These are phyloP conservation scores for Pomatorhinus ruficollis DNA, from an alignment of 2,113 vertebrate species.

Conservation along the genomic window DNA sequence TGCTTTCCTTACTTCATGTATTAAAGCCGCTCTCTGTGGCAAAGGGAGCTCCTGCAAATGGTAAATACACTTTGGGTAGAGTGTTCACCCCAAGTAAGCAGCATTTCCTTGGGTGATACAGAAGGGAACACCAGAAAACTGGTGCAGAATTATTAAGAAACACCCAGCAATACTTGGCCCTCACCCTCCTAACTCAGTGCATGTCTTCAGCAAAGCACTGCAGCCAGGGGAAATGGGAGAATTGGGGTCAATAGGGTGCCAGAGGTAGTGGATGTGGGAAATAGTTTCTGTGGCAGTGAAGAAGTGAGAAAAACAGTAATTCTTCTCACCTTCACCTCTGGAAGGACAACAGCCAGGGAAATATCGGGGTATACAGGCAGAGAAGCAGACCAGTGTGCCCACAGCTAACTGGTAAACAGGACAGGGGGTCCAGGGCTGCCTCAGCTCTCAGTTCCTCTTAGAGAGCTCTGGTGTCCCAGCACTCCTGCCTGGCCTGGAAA, in stretches of 20 bases:
- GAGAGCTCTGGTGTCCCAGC: not conserved
- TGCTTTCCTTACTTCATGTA: not conserved
- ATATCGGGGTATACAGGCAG: not conserved
- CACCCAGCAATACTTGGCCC: not conserved
- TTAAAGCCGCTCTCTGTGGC: not conserved
- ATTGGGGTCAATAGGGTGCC: not conserved
- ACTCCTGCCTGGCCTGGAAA: not conserved
- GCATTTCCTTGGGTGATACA: not conserved
- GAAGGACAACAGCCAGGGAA: not conserved
- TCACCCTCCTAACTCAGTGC: not conserved
- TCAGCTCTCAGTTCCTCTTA: not conserved
- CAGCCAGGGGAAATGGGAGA: not conserved
- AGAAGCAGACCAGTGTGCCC: not conserved
- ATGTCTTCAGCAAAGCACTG: not conserved
- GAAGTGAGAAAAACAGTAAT: not conserved
- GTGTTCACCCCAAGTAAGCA: not conserved
- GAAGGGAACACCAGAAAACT: not conserved
- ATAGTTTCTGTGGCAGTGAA: not conserved
- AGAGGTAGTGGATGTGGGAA: not conserved
- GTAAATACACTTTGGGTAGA: not conserved
- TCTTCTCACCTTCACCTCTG: not conserved
- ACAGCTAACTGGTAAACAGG: not conserved
- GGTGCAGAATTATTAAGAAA: not conserved
- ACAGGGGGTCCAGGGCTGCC: not conserved
- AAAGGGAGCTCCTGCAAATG: not conserved